Base-by-base conservation (phyloP, 1,140 invertebrate genomes). In the Amphibalanus amphitrite region DNA sequence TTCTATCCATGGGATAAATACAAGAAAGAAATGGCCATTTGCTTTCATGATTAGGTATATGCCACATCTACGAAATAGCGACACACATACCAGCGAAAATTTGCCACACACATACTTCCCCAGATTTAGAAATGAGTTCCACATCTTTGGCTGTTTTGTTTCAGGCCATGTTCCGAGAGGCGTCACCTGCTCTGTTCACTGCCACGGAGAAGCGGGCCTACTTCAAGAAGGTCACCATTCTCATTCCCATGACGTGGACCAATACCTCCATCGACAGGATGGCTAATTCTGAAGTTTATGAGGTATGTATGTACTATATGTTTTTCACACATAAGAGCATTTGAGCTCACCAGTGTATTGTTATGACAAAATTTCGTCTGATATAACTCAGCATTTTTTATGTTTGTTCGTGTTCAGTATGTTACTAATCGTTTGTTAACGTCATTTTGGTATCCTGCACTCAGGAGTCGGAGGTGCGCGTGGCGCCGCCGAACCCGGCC, bases 161-260 rank as follows among this genome's bases (percentile, higher is more conserved):
- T n/a, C n/a, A n/a, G n/a, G n/a, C n/a, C n/a, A n/a, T n/a, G n/a
- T n/a, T n/a, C n/a, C n/a, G n/a, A n/a, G n/a, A n/a, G 38, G 38
- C 38, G 40, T 73, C 72, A 15, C 29, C 71, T 10, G 74, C 73
- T 38, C 72, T 81, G 0, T 76, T 78, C 74, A 70, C 47, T 1
- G 78, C 79, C 23, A 81, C 79, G 15, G 72, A 74, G 69, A 71
- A 75, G 13, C 70, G 78, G 25, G 76, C 79, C 4, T 80, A 76
- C 64, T 81, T 81, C 71, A 75, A 77, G 67, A 74, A 78, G 68
- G 76, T 81, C 20, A 80, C 75, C 26, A 80, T 81, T 25, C 73
- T 80, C 0, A 73, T 81, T 0, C 80, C 80, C 1, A 71, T 72
- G 6, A 75, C 76, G 1, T 81, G 80, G 80, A 72, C 74, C 20